phyloP scores from a whole-genome alignment of 2,113 vertebrate genomes.

The Zapus hudsonius region DNA sequence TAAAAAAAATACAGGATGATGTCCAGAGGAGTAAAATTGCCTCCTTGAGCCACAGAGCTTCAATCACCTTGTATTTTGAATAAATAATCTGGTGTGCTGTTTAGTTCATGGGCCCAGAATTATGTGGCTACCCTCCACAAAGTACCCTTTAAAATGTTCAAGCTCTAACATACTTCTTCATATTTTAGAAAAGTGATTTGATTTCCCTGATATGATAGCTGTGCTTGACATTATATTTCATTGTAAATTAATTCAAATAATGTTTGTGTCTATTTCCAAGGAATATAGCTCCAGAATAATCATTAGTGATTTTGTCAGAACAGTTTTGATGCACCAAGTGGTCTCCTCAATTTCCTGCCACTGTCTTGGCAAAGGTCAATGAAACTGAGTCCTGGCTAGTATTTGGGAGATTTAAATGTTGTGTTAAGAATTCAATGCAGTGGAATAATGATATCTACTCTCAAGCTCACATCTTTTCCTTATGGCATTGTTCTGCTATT shows the following conservation, averaged over 20 bases:
- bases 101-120: neutral
- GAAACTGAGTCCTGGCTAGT: neutral
- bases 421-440: constrained; percentile 13
- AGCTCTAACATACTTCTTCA: neutral
- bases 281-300: neutral
- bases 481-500: neutral
- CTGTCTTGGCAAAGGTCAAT: neutral
- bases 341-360: neutral
- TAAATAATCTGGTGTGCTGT: neutral
- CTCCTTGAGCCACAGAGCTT: neutral
- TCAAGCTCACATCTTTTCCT: neutral
- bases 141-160: neutral
- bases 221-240: neutral
- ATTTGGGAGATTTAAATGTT: neutral
- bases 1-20: neutral
- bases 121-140: neutral
- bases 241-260: neutral
- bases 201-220: neutral
- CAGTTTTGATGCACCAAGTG: neutral
- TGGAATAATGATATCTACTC: neutral
- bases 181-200: neutral
- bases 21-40: neutral
- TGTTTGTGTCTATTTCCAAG: neutral
- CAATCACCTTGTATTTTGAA: neutral
- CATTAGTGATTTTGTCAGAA: neutral